Conservation (phyloP, 2,113 vertebrate genomes). For the Struthio camelus region DNA sequence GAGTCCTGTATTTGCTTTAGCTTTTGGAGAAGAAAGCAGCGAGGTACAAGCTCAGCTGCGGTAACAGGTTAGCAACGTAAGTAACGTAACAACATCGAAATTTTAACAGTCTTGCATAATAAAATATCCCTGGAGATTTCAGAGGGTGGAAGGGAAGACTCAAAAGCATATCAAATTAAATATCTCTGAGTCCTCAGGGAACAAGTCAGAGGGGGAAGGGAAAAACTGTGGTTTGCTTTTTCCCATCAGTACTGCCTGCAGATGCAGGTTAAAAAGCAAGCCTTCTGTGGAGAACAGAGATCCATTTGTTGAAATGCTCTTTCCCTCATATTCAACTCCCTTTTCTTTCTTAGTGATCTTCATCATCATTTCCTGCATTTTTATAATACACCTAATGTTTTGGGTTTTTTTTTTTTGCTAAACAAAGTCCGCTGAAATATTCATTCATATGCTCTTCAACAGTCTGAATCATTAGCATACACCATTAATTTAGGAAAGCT, state of each 20-base stretch:
- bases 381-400: neutral
- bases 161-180: conserved; percentile 51
- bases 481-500: neutral
- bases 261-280: neutral
- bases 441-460: neutral
- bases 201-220: conserved; percentile 11
- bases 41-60: neutral
- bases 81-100: conserved; percentile 10
- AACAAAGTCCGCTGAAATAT: neutral
- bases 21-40: neutral
- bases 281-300: neutral
- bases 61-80: neutral
- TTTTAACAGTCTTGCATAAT: conserved; percentile 14
- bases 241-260: conserved; percentile 14
- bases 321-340: neutral
- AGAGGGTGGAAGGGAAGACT: neutral
- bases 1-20: neutral
- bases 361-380: neutral
- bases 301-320: neutral
- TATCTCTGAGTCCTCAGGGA: neutral
- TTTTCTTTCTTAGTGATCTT: neutral
- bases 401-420: rapidly evolving
- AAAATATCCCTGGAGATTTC: conserved; percentile 37
- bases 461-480: neutral
- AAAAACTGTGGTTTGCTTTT: conserved; percentile 36